Evolutionary conservation across 2,113 vertebrate genomes (phyloP), one percentile per base, ranked within the genome.

Genomic region (Amphiprion percula): DNA sequence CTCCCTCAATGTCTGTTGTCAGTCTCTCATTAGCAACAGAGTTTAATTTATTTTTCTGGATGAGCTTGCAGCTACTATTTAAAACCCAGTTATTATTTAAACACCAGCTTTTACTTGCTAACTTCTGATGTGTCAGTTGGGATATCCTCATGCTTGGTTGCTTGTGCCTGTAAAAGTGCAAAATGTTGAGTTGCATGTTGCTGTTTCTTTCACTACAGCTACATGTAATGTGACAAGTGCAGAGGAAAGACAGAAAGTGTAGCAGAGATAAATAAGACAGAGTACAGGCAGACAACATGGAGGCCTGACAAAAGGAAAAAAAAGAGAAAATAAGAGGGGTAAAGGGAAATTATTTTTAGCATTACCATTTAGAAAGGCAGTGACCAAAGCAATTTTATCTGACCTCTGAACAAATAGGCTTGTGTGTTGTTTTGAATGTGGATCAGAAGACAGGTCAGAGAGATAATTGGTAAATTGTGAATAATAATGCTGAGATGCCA

Each of bases 381-480:
- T 69, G 87, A 87, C 87, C 79, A 80, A 61, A 26, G 44, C 76
- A 80, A 88, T 89, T 88, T 68, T 60, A 77, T 77, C 50, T 74
- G 78, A 88, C 83, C 83, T 67, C 56, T 24, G 33, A 81, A 82
- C 70, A 87, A 81, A 86, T 47, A 78, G 28, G 62, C 70, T 54
- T 44, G 58, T 75, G 62, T 52, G 66, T 75, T 87, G 61, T 64
- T 50, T 9, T 55, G 62, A 84, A 65, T 82, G 50, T 46, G 70
- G 70, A 81, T 81, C 62, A 86, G 50, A 83, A 46, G 58, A 79
- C 74, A 30, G 62, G 87, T 70, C 67, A 80, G 44, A 39, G 21
- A 15, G 75, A 86, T 88, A 86, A 91, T 87, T 78, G 84, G 83
- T 83, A 74, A 88, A 89, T 69, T 80, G 74, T 80, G 74, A 82